Evolutionary conservation across 2,888 invertebrate genomes (phyloP).

Genomic region (Apodemia zela): DNA sequence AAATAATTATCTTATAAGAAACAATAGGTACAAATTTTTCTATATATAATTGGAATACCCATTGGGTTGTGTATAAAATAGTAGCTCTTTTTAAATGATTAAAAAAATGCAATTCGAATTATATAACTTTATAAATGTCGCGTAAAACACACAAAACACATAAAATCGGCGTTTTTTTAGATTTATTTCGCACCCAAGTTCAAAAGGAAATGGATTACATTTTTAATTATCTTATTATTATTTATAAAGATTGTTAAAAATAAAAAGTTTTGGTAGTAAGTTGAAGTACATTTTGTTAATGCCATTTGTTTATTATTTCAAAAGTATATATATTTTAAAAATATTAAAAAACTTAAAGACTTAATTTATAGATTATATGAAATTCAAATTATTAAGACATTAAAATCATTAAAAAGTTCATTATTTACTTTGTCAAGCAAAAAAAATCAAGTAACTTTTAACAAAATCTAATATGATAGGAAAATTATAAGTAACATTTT

Average conservation of each 20-base stretch:
- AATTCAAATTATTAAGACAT: too few species aligned
- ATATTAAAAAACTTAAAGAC: too few species aligned
- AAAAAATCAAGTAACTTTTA: too few species aligned
- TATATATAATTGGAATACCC: constrained; percentile 34
- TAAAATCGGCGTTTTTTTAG: constrained; percentile 1
- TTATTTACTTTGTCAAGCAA: too few species aligned
- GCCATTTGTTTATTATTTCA: too few species aligned
- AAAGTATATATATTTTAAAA: too few species aligned
- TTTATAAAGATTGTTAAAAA: background rate
- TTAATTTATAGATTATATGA: too few species aligned
- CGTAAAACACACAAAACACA: constrained; percentile 9
- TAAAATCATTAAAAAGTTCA: too few species aligned
- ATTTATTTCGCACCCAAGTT: background rate
- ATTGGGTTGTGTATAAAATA: constrained; percentile 61
- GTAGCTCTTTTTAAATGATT: constrained; percentile 55
- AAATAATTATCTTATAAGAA: constrained; percentile 75
- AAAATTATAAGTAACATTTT: too few species aligned
- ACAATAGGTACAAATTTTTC: constrained; percentile 63
- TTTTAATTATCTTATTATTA: background rate
- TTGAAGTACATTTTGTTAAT: too few species aligned
- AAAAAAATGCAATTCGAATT: constrained; percentile 32
- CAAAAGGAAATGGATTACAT: constrained; percentile 1
- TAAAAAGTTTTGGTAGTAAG: too few species aligned
- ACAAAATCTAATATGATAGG: too few species aligned
- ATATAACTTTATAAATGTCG: constrained; percentile 23